Percentiles rank a stretch among this genome's conserved stretches.
Evolutionary conservation across 2,113 vertebrate species (phyloP).

Genomic region (Hystrix cristata): DNA sequence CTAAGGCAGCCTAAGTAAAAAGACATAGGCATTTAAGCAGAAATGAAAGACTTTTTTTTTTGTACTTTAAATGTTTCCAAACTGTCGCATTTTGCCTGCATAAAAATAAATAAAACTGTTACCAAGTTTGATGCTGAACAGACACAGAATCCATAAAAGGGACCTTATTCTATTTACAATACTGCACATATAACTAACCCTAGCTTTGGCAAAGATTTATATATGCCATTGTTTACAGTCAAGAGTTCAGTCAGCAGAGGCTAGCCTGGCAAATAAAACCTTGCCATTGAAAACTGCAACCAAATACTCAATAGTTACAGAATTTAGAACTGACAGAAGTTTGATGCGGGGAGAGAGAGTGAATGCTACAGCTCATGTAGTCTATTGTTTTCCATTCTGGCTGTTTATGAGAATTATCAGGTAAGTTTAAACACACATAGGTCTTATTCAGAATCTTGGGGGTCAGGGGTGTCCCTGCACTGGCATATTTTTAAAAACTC

Average conservation of each 20-base stretch:
- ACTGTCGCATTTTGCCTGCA: background rate
- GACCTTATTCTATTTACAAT: background rate
- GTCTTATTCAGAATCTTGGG: background rate
- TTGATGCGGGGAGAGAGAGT: background rate
- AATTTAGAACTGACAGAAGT: background rate
- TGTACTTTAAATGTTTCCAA: conserved; percentile 19
- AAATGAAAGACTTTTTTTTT: background rate
- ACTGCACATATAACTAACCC: background rate
- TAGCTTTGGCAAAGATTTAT: background rate
- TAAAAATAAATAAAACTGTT: conserved; percentile 12
- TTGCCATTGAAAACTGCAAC: background rate
- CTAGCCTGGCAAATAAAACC: conserved; percentile 14
- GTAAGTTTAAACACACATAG: background rate
- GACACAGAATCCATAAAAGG: background rate
- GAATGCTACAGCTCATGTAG: background rate
- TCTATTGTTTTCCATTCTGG: background rate
- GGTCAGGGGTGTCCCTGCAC: background rate
- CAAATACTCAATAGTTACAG: background rate
- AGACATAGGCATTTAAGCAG: background rate
- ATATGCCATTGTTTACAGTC: background rate
- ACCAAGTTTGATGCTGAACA: background rate
- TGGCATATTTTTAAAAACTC: background rate
- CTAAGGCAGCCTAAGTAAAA: background rate
- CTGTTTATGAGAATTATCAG: background rate
- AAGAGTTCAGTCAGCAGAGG: conserved; percentile 2